Evolutionary conservation across 2,113 vertebrate genomes (phyloP).

Genomic region (Myotis davidii): DNA sequence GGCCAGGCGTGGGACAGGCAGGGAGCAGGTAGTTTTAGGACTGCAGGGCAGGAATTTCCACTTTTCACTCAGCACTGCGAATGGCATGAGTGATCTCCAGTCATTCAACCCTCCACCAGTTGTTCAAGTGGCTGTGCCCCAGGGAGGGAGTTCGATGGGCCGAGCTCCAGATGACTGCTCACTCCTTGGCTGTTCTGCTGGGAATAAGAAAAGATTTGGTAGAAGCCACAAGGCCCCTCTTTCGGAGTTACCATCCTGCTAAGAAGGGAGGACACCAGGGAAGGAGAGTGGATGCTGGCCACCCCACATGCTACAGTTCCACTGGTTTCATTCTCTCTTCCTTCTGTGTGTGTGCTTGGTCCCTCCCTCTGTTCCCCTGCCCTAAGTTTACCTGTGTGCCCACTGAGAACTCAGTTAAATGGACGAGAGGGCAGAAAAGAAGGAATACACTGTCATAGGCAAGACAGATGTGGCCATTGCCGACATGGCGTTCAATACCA

Average conservation of each 20-base stretch:
- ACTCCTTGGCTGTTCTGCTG: background rate
- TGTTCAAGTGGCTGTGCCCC: background rate
- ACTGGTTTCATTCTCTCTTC: background rate
- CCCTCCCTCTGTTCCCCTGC: background rate
- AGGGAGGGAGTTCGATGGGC: background rate
- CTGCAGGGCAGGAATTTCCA: background rate
- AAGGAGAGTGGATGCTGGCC: background rate
- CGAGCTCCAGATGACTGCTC: background rate
- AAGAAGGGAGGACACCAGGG: background rate
- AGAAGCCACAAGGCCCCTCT: background rate
- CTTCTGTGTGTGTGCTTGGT: background rate
- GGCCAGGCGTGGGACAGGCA: background rate
- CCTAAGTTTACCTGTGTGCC: background rate
- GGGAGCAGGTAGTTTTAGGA: background rate
- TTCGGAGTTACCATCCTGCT: background rate
- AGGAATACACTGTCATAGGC: background rate
- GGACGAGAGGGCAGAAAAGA: background rate
- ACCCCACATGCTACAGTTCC: background rate
- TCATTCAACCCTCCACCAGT: background rate
- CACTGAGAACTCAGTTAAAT: background rate
- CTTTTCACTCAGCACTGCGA: background rate
- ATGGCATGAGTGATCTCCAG: background rate
- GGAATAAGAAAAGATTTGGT: background rate
- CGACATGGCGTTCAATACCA: fast-evolving
- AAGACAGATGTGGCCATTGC: background rate